Evolutionary conservation across 2,888 invertebrate genomes (phyloP), one percentile per base, ranked within the genome.

Genomic region (Caenorhabditis japonica): DNA sequence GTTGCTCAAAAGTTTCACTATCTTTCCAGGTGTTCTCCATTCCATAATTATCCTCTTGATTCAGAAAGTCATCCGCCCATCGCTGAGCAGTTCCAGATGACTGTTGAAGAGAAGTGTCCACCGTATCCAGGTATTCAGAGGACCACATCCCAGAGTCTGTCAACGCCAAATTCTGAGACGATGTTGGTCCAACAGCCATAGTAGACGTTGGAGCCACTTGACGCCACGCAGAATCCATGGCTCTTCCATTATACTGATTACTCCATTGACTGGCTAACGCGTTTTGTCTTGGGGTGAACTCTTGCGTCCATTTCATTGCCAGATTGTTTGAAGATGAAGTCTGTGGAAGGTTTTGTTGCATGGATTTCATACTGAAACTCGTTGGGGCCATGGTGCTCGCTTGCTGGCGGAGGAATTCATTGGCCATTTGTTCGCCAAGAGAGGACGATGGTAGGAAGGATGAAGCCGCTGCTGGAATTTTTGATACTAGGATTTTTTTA

Each of bases 111-210:
- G 52, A 53, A 7, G 75, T 68, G 53, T 84, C 84, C 15, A 82
- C 62, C 21, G 69, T 75, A 51, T 83, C 83, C 15, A 84, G 64
- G 39, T 80, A 84, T 46, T 84, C 84, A 7, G 83, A 68, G 13
- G 83, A 83, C 83, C 83, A 84, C 84, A 84, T 84, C 27, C 66
- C 64, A 44, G 75, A 68, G 61, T 72, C 74, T 10, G 23, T 25
- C 10, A 17, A n/a, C 2, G 25, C 34, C 2, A 12, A 17, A 5
- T 27, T 38, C 12, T 49, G 43, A 1, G 38, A 15, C 1, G 33
- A n/a, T 4, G 52, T 17, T 5, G 60, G 25, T 10, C n/a, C 17
- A 13, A 19, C 19, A 25, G 33, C 12, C 34, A 8, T 8, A 23
- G 17, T 13, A 2, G 47, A 13, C 2, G 36, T 8, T 25, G 30